Base-by-base conservation (phyloP, 2,113 vertebrate genomes). In the Engraulis encrasicolus region DNA sequence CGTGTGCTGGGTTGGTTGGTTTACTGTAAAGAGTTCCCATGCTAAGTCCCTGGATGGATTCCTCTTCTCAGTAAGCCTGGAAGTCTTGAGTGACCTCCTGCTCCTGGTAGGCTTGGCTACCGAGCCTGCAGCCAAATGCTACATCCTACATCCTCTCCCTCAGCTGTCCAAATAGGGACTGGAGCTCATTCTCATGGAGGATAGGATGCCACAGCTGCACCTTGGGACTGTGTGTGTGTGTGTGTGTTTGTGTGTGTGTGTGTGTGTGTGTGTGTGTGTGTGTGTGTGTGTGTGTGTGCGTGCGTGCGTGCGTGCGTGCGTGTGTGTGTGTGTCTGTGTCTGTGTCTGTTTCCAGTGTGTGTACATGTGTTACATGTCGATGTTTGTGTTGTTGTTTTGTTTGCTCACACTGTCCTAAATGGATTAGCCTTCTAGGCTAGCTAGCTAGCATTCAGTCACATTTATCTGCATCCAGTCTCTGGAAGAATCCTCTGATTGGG, bases 161-260 rank as follows among this genome's bases (percentile, higher is more conserved):
- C 66, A 74, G 66, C 66, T 74, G 66, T 74, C 27, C 66, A 74
- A 74, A 74, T 31, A 74, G 66, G 66, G 66, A 74, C 34, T 74
- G 31, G 66, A 74, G 66, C 66, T 74, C n/a, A 74, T 74, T 74
- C 66, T 15, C 66, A 74, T 74, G 27, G 23, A 31, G 31, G 66
- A 34, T 74, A 31, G 31, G 66, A 34, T 74, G 66, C 66, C 31
- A 74, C 66, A 74, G 66, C 31, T 74, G 66, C 5, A 74, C 27
- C 31, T 34, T 74, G 66, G 66, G 66, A 74, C 27, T 74, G 20
- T 40, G 23, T 45, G 19, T 50, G 79, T 80, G 45, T 80, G 78
- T 79, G 38, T 79, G 40, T 45, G 38, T 38, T 11, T 45, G 79
- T 36, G 77, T 78, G 78, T 45, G 40, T 45, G 40, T 45, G 40